Evolutionary conservation across 92 coral and sea anemone genomes (phyloP), one percentile per base, ranked within the genome.

Genomic region (Plumapathes pennacea): DNA sequence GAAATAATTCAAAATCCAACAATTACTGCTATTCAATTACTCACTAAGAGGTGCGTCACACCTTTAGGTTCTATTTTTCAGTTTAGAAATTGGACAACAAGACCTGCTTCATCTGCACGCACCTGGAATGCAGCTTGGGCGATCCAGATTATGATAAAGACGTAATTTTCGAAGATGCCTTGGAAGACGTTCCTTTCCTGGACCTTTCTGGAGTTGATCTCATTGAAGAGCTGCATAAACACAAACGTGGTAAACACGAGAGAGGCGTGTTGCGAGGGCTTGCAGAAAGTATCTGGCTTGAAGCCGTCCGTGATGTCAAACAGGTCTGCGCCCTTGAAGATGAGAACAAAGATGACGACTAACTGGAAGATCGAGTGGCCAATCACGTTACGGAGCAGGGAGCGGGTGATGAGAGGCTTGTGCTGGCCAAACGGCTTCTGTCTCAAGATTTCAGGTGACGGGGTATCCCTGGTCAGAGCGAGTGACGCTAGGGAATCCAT

Each of bases 401-500:
- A 70, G 53, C 96, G 90, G 2, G 92, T 71, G 64, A 87, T 74
- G 17, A 87, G 64, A 8, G 96, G 83, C 65, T 87, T 87, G 67
- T 80, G 72, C 31, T 86, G 67, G 54, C 96, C 96, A 52, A 62
- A 87, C 1, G 96, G 96, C 52, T 67, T 77, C 68, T 85, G 83
- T 9, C 39, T 59, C 19, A 87, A 65, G 42, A 87, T 74, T 31
- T 83, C 80, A 20, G 82, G 86, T 52, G 74, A 71, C 3, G 96
- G 96, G 39, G 73, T 46, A 31, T 87, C 90, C 36, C 89, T 72
- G 27, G 96, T 85, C 24, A 87, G 65, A 20, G 96, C 89, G 25
- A 87, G 61, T 56, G 90, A 87, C 7, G 96, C 96, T 37, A 87
- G 57, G 13, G 89, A 82, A 69, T 87, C 96, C 96, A 87, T 87